Base-by-base conservation (phyloP, 2,113 vertebrate species). In the Pygoscelis adeliae region DNA sequence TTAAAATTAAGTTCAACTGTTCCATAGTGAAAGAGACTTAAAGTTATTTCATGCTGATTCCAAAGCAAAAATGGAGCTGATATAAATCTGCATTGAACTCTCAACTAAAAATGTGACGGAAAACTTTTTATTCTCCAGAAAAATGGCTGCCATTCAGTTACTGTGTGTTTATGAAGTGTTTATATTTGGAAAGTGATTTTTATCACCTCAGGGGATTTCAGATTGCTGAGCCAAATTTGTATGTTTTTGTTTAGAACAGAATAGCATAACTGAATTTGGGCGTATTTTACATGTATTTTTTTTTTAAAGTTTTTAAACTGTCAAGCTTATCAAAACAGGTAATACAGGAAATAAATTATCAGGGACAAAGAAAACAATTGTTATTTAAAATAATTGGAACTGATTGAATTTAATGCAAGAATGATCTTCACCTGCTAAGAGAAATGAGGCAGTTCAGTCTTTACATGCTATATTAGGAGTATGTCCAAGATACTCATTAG, bases 1-100 rank as follows among this genome's bases (percentile, higher is more conserved):
- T 93, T 55, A 52, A 92, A 67, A 83, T 42, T 58, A 70, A 70
- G 13, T 63, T 89, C 17, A 70, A 42, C 14, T 52, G 8, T 63
- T 92, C 56, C 58, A 8, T 52, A 58, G 20, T 69, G 38, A 69
- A 56, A 79, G 21, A 56, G 11, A 34, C 6, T 49, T 85, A 22
- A 82, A 88, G 30, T 38, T 89, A 56, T 89, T 96, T 96, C 15
- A 20, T 93, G 58, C 27, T 71, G 76, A 73, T 93, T 91, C 58
- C 49, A 69, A 84, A 91, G 44, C 16, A 87, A 91, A 83, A 93
- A 62, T 77, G 13, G 50, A 89, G 30, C 18, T 79, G 27, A 50
- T 95, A 22, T 13, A 86, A 92, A 81, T 85, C n/a, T 67, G 21
- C 32, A 36, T 50, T 62, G 34, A 91, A 38, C 22, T 74, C 19